phyloP scores from a whole-genome alignment of 1,140 invertebrate genomes.

The Helicorthomorpha holstii region DNA sequence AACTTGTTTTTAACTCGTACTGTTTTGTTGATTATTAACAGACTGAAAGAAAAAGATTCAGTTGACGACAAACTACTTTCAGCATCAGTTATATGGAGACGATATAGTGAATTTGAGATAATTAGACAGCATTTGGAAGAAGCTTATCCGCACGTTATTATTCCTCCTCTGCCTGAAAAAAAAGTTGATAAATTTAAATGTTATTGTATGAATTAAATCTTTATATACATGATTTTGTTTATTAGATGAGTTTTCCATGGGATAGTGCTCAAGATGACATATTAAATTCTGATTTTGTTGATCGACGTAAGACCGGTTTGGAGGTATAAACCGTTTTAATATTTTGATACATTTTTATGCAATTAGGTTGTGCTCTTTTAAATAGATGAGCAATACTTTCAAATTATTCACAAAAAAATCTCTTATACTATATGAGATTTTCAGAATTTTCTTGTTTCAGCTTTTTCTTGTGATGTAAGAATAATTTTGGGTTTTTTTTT shows the following conservation, averaged over 20 bases:
- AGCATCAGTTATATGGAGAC: constrained; percentile 44
- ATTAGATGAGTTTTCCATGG: constrained; percentile 50
- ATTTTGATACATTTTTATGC: not conserved
- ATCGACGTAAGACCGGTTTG: constrained; percentile 53
- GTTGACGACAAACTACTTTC: not conserved
- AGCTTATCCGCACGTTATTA: constrained; percentile 55
- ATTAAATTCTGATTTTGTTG: constrained; percentile 71
- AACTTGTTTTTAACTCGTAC: not conserved
- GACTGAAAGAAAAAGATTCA: not conserved
- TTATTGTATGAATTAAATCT: not conserved
- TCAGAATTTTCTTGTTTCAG: too few relatives aligned
- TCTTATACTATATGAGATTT: too few relatives aligned
- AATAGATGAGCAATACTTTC: too few relatives aligned
- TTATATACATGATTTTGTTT: not conserved
- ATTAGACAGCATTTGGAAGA: constrained; percentile 54
- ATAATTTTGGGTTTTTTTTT: constrained; percentile 6
- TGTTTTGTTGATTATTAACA: not conserved
- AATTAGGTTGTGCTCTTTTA: too few relatives aligned
- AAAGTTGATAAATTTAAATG: constrained; percentile 25
- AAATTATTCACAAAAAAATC: too few relatives aligned
- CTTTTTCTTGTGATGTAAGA: not conserved
- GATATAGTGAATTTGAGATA: constrained; percentile 70
- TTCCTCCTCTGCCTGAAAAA: constrained; percentile 67
- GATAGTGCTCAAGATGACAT: constrained; percentile 56
- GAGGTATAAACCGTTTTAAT: constrained; percentile 31